These are phyloP conservation scores for Cepaea nemoralis DNA, from an alignment of 1,140 invertebrate species.

Conservation along the genomic window DNA sequence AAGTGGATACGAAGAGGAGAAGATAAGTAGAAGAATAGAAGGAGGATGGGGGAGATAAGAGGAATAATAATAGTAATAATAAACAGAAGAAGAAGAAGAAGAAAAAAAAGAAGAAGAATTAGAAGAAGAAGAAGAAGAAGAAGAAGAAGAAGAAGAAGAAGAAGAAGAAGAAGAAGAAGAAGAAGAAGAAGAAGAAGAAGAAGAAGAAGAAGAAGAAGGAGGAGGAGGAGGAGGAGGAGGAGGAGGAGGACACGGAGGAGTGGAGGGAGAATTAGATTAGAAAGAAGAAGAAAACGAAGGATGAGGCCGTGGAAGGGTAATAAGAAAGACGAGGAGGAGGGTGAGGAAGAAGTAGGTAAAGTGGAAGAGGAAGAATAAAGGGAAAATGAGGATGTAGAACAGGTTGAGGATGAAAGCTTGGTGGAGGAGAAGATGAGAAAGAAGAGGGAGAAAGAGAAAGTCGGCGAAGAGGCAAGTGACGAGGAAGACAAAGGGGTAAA, in stretches of 20 bases:
- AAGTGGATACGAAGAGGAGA: not conserved
- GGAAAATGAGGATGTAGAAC: too few species aligned
- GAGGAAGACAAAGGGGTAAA: not conserved
- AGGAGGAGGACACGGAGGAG: not conserved
- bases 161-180: not conserved
- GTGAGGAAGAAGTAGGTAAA: too few species aligned
- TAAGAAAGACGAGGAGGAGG: too few species aligned
- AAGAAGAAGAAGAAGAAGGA: not conserved
- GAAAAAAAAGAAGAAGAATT: not conserved
- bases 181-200: not conserved
- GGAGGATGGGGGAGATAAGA: not conserved
- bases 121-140: not conserved
- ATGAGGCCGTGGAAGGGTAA: too few species aligned
- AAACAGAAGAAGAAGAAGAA: not conserved
- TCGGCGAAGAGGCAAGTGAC: not conserved
- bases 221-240: not conserved
- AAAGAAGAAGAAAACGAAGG: too few species aligned
- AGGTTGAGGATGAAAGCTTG: not conserved
- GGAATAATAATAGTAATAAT: too few species aligned
- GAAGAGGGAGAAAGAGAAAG: not conserved
- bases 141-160: not conserved
- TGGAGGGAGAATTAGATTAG: not conserved
- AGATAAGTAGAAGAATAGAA: not conserved
- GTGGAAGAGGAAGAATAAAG: too few species aligned
- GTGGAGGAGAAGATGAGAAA: not conserved